phyloP scores from a whole-genome alignment of 2,888 invertebrate species.

The Byasa hedistus region DNA sequence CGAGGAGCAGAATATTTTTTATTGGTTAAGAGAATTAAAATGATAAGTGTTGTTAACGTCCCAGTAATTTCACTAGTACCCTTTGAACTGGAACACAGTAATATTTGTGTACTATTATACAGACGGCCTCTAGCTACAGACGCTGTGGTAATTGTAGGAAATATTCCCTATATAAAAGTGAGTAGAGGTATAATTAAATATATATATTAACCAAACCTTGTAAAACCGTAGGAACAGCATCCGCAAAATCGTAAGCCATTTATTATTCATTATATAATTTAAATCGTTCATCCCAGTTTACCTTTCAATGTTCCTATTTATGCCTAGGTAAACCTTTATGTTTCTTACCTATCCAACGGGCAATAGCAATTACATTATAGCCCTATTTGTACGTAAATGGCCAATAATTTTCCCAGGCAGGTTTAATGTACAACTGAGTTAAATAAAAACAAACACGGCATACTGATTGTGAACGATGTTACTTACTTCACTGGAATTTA shows the following conservation, averaged over 20 bases:
- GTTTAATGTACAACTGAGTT: conserved; percentile 14
- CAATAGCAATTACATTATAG: background rate
- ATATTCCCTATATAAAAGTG: too few species aligned
- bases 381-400: background rate
- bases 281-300: background rate
- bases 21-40: too few species aligned
- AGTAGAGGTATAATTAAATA: background rate
- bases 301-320: background rate
- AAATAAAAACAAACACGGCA: conserved; percentile 14
- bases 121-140: too few species aligned
- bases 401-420: conserved; percentile 7
- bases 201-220: background rate
- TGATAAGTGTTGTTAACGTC: too few species aligned
- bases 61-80: too few species aligned
- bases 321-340: background rate
- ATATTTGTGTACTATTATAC: too few species aligned
- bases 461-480: conserved; percentile 19
- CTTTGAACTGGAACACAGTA: too few species aligned
- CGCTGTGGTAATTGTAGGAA: too few species aligned
- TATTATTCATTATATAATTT: background rate
- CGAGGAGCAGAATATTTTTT: too few species aligned
- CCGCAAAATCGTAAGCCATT: background rate
- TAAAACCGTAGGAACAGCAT: background rate
- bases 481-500: conserved; percentile 13
- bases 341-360: background rate